Percentiles rank a stretch among this genome's conserved stretches.
phyloP scores from a whole-genome alignment of 2,113 vertebrate genomes.

The Cavia porcellus region DNA sequence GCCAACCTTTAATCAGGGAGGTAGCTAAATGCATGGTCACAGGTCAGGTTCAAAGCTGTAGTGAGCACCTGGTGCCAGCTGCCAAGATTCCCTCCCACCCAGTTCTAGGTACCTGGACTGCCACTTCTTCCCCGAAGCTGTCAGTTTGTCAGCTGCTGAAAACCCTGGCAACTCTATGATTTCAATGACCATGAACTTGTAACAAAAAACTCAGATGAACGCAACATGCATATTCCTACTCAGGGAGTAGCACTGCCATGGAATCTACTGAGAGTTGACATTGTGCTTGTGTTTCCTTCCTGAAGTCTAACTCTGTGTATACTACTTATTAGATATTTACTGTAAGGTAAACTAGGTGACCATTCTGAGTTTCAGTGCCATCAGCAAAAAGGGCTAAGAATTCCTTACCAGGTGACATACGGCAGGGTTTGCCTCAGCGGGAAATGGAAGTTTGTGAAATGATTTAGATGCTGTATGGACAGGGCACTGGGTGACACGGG shows the following conservation, averaged over 20 bases:
- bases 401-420: not conserved
- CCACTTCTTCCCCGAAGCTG: not conserved
- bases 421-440: not conserved
- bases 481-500: not conserved
- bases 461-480: fast-evolving
- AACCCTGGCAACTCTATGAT: not conserved
- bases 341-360: not conserved
- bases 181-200: not conserved
- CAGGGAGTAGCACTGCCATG: too few species aligned
- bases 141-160: not conserved
- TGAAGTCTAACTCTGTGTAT: not conserved
- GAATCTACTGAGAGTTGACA: not conserved
- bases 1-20: not conserved
- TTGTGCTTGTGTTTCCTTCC: not conserved
- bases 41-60: not conserved
- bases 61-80: fast-evolving
- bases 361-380: not conserved
- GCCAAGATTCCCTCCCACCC: not conserved
- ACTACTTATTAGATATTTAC: not conserved
- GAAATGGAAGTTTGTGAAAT: not conserved
- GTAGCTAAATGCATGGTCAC: fast-evolving
- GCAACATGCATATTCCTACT: fast-evolving
- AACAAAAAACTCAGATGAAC: not conserved
- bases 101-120: not conserved
- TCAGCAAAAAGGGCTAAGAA: not conserved